Evolutionary conservation across 2,888 invertebrate species (phyloP), one percentile per base, ranked within the genome.

Genomic region (Sinodicranocentrus sp.): DNA sequence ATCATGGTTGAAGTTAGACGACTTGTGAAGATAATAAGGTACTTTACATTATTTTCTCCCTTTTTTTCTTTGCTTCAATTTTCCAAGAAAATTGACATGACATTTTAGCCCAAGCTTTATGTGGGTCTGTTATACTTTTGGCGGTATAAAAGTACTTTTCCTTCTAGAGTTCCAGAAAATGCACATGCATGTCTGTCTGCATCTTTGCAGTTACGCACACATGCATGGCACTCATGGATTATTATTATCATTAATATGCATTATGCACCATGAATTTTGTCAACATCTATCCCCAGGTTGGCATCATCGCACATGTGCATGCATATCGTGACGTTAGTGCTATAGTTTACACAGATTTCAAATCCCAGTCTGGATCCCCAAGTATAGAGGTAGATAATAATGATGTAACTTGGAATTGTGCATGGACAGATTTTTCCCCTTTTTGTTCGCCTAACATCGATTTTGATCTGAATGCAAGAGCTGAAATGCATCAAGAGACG

Each of bases 71-170:
- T 43, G 13, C 19, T 17, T 33, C 23, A 15, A 19, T 33, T 10
- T 73, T 73, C 73, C 44, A 25, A 59, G 73, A 61, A 73, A 33
- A 21, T 2, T 0, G 25, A 54, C 23, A 23, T 39, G 52, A 52
- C 52, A 48, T 71, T 71, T 33, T 26, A 23, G 17, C n/a, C 52
- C n/a, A 19, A 0, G 19, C 19, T 17, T 13, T 25, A 57, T 65
- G 17, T 65, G 65, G 43, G 43, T 23, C n/a, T 39, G 21, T 43
- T 23, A 65, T n/a, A 44, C 26, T 23, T 63, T 63, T 15, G 21
- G 15, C 13, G 44, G 43, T n/a, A n/a, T n/a, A n/a, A n/a, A n/a
- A 28, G n/a, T n/a, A n/a, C n/a, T n/a, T n/a, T n/a, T n/a, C n/a
- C n/a, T n/a, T n/a, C n/a, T 19, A 52, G 19, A 33, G 33, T 17